These are phyloP conservation scores for Perca flavescens DNA, from an alignment of 2,113 vertebrate species.

Conservation along the genomic window DNA sequence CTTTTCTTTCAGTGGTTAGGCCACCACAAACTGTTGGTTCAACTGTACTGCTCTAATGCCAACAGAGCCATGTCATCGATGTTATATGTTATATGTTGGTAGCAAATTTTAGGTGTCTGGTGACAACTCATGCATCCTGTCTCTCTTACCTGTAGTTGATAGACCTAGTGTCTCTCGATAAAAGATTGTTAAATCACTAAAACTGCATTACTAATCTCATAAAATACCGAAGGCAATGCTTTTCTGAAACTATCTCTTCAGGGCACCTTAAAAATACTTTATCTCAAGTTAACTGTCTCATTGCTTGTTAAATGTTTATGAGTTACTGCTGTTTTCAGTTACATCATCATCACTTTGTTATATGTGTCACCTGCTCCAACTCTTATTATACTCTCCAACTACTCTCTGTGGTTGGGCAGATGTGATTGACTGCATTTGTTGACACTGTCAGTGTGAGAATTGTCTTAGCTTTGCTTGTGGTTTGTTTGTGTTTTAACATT, in stretches of 20 bases:
- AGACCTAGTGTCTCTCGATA: too few species aligned
- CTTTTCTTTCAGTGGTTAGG: constrained; percentile 15
- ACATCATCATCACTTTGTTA: neutral
- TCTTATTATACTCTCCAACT: too few species aligned
- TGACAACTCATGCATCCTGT: neutral
- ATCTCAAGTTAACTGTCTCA: neutral
- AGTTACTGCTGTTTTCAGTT: neutral
- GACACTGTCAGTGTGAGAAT: neutral
- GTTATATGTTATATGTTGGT: neutral
- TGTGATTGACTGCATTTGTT: constrained; percentile 35
- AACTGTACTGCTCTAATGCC: neutral
- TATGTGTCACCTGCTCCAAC: neutral
- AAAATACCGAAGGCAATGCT: neutral
- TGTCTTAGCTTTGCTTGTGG: constrained; percentile 4
- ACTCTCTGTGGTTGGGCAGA: constrained; percentile 9
- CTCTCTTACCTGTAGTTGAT: neutral
- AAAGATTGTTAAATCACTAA: neutral
- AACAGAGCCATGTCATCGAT: neutral
- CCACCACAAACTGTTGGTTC: constrained; percentile 22
- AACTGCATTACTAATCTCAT: neutral
- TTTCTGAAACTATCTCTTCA: neutral
- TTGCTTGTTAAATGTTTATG: neutral
- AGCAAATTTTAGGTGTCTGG: neutral
- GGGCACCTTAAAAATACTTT: neutral
- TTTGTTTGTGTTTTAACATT: constrained; percentile 38